Evolutionary conservation across 2,888 invertebrate species (phyloP).

Genomic region (Spodoptera picta): DNA sequence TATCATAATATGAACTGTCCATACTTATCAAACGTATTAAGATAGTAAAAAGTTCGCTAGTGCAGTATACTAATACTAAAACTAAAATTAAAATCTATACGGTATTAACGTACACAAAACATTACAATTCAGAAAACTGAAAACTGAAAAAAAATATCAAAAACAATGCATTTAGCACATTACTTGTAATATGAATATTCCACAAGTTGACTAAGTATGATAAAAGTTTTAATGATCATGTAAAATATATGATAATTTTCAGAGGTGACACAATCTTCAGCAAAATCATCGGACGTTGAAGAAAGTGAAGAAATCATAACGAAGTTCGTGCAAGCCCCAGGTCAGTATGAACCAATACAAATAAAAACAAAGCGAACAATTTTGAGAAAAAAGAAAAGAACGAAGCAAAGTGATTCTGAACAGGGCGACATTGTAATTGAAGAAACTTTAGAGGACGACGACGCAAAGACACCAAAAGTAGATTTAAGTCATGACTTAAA

Average conservation of each 20-base stretch:
- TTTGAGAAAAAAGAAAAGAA: slow-evolving; percentile 80
- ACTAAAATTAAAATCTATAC: no score
- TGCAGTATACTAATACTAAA: no score
- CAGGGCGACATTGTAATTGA: slow-evolving; percentile 87
- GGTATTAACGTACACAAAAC: no score
- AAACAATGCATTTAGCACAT: no score
- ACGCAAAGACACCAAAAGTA: slow-evolving; percentile 42
- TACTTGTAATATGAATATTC: no score
- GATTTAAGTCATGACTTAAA: slow-evolving; percentile 69
- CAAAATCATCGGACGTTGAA: slow-evolving; percentile 82
- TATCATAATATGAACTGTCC: no score
- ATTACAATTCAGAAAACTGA: no score
- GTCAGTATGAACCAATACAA: slow-evolving; percentile 85
- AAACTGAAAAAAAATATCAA: no score
- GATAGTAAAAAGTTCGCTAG: no score
- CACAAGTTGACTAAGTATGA: no score
- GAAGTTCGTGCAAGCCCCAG: slow-evolving; percentile 87
- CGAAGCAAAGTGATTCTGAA: slow-evolving; percentile 49
- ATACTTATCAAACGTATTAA: no score
- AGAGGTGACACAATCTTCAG: slow-evolving; percentile 67
- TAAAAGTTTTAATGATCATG: no score
- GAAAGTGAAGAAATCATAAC: slow-evolving; percentile 90
- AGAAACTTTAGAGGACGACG: slow-evolving; percentile 82
- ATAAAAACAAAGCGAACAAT: slow-evolving; percentile 89
- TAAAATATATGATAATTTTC: slow-evolving; percentile 58